These are phyloP conservation scores for Drosophila prolongata DNA, from an alignment of 2,888 invertebrate species.

Conservation along the genomic window DNA sequence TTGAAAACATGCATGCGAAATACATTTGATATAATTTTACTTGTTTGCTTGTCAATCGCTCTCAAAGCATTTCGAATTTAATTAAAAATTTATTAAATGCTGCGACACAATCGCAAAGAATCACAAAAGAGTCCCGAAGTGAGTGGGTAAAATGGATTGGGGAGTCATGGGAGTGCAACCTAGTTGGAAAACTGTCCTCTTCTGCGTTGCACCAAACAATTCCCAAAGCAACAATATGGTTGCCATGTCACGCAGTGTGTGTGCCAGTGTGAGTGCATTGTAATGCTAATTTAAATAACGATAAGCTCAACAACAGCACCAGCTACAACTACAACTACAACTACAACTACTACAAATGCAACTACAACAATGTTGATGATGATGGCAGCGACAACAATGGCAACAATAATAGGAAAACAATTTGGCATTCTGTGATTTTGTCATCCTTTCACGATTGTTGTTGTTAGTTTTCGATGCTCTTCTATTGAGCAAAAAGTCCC, in stretches of 20 bases:
- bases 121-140: not conserved
- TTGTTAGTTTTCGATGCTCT: conserved; percentile 29
- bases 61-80: conserved; percentile 46
- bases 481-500: not conserved
- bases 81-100: conserved; percentile 68
- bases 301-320: conserved; percentile 67
- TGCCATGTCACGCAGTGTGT: conserved; percentile 27
- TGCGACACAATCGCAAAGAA: conserved; percentile 30
- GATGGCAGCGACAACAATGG: conserved; percentile 42
- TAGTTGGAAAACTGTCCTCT: conserved; percentile 28
- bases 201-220: conserved; percentile 32
- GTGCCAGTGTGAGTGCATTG: conserved; percentile 55
- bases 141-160: not conserved
- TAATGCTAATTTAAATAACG: conserved; percentile 79
- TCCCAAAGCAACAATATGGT: conserved; percentile 62
- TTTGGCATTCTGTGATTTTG: conserved; percentile 75
- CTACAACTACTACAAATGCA: conserved; percentile 50
- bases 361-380: conserved; percentile 23
- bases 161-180: conserved; percentile 34
- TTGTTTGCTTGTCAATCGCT: conserved; percentile 45
- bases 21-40: too few species aligned
- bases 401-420: conserved; percentile 77
- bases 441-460: conserved; percentile 33
- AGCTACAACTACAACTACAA: conserved; percentile 43
- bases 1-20: too few species aligned